Conservation (phyloP, 1,140 invertebrate species). For the Homarus americanus region DNA sequence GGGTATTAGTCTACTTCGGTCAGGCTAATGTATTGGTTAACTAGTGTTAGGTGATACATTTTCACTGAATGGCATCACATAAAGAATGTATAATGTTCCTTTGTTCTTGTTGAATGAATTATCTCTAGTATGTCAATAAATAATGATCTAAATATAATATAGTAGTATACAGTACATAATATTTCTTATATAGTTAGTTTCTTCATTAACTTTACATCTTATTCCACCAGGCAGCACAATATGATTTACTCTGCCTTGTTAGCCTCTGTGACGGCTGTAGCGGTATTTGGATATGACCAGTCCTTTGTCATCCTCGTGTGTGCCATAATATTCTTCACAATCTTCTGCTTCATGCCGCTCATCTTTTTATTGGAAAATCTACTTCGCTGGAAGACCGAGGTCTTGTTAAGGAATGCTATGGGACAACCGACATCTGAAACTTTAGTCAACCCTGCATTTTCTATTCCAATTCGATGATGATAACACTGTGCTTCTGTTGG, state of each 20-base stretch:
- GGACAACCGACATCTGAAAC: too few relatives aligned
- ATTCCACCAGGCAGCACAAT: not conserved
- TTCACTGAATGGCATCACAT: too few relatives aligned
- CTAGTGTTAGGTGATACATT: too few relatives aligned
- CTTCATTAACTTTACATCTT: not conserved
- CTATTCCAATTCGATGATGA: too few relatives aligned
- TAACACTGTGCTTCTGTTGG: too few relatives aligned
- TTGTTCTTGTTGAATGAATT: too few relatives aligned
- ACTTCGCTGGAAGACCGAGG: not conserved
- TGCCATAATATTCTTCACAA: conserved; percentile 6
- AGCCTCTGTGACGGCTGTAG: not conserved
- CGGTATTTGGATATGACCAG: conserved; percentile 1
- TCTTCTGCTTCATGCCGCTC: conserved; percentile 41
- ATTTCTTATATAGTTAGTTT: not conserved
- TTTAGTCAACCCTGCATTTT: too few relatives aligned
- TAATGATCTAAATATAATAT: too few relatives aligned
- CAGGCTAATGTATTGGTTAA: too few relatives aligned
- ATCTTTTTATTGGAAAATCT: not conserved
- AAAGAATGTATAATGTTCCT: too few relatives aligned
- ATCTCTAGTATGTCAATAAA: too few relatives aligned
- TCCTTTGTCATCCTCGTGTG: conserved; percentile 15
- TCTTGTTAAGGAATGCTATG: not conserved
- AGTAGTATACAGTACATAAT: not conserved
- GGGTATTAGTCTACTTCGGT: too few relatives aligned
- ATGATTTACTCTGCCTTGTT: conserved; percentile 22